phyloP scores from a whole-genome alignment of 2,113 vertebrate genomes.

The Paramormyrops kingsleyae region DNA sequence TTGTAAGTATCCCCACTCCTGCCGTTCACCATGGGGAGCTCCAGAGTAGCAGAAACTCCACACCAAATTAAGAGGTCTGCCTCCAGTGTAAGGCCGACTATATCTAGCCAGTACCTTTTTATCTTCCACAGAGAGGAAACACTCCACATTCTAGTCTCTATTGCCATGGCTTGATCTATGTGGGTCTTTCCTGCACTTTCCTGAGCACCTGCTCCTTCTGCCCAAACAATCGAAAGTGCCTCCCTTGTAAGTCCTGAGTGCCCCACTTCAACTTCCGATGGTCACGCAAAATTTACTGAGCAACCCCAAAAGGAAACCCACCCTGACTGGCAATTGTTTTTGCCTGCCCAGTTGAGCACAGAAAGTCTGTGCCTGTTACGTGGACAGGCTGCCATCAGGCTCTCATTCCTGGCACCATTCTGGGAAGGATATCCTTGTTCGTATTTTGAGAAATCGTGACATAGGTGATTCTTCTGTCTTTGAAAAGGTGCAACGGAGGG shows the following conservation, averaged over 20 bases:
- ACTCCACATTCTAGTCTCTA: neutral
- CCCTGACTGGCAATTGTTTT: neutral
- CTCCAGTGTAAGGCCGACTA: neutral
- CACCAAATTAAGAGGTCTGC: neutral
- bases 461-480: neutral
- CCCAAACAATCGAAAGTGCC: neutral
- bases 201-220: neutral
- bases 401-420: neutral
- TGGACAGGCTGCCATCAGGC: neutral
- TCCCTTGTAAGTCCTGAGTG: neutral
- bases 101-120: neutral
- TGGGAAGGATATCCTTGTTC: neutral
- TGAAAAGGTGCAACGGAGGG: too few species aligned
- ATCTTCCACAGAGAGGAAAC: neutral
- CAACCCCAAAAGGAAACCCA: neutral
- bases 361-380: neutral
- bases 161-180: neutral
- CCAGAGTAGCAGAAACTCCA: neutral
- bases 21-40: neutral
- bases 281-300: neutral
- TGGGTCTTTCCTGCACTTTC: neutral
- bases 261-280: neutral
- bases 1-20: neutral
- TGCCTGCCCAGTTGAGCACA: neutral
- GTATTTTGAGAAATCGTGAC: neutral